Evolutionary conservation across 2,113 vertebrate species (phyloP), one percentile per base, ranked within the genome.

Genomic region (Cyprinodon tularosa): DNA sequence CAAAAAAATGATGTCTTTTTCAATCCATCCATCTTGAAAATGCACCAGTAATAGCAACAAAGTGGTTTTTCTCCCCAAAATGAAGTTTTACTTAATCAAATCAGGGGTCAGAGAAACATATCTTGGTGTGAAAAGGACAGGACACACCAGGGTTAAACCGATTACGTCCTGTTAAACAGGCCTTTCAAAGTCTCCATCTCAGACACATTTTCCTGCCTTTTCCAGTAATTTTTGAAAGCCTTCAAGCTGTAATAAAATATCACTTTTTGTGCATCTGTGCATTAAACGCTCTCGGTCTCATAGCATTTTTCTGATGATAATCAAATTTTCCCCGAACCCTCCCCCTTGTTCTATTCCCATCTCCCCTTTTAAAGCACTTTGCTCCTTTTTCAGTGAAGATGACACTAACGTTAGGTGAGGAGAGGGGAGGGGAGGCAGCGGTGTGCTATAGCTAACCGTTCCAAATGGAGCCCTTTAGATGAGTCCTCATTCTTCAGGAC

Each of bases 141-240:
- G 93, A 94, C 94, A 93, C 87, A 91, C 93, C 94, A 92, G 93
- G 90, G 92, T 92, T 95, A 95, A 95, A 93, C 71, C 80, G 87
- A 94, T 95, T 95, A 95, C 71, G 77, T 74, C 71, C 90, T 89
- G 93, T 92, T 94, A 94, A 93, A 94, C 90, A 81, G 89, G 83
- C 92, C 80, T 94, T 93, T 94, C 91, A 91, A 86, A 84, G 90
- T 93, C 93, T 94, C 93, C 91, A 90, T 93, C 93, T 94, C 94
- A 93, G 93, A 94, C 94, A 94, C 94, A 93, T 94, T 95, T 95
- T 94, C 92, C 93, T 91, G 94, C 89, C 85, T 94, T 95, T 95
- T 94, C 94, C 94, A 93, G 93, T 94, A 93, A 95, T 95, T 95
- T 95, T 91, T 95, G 93, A 94, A 94, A 95, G 94, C 92, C 94